A percentile compares a stretch with the other conserved stretches of the same genome.
phyloP scores from a whole-genome alignment of 2,113 vertebrate genomes.

The Neodon shergylaensis region DNA sequence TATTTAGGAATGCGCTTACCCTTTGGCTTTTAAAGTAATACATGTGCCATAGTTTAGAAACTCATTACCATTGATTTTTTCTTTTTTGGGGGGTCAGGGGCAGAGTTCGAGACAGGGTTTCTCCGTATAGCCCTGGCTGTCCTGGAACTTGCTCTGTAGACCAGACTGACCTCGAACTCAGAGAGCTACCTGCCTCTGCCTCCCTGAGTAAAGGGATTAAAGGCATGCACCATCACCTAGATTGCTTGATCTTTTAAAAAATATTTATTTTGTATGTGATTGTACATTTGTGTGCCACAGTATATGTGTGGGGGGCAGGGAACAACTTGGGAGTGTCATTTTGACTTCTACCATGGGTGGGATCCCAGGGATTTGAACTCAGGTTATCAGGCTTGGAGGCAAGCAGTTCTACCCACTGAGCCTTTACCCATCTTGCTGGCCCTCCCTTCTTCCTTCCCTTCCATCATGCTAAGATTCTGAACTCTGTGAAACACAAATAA shows the following conservation, averaged over 20 bases:
- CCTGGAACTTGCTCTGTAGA: neutral
- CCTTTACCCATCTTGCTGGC: neutral
- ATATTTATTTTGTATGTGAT: neutral
- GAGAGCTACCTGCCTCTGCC: neutral
- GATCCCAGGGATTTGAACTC: neutral
- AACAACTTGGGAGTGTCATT: neutral
- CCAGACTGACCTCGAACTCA: neutral
- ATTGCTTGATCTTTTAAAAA: neutral
- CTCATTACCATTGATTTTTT: neutral
- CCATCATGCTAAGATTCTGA: neutral
- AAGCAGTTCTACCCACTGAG: neutral
- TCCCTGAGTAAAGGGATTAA: neutral
- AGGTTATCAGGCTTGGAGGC: neutral
- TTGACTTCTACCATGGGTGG: too few species aligned
- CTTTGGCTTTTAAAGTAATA: neutral
- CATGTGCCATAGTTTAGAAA: neutral
- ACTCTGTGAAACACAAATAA: neutral
- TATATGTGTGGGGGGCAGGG: neutral
- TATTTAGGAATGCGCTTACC: neutral
- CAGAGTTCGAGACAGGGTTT: neutral
- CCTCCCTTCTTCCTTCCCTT: neutral
- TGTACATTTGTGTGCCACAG: neutral
- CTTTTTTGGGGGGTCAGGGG: neutral
- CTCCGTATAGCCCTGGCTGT: neutral
- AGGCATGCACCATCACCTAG: neutral